These are phyloP conservation scores for Chymomyza costata DNA, from an alignment of 1,140 invertebrate genomes.

Conservation along the genomic window DNA sequence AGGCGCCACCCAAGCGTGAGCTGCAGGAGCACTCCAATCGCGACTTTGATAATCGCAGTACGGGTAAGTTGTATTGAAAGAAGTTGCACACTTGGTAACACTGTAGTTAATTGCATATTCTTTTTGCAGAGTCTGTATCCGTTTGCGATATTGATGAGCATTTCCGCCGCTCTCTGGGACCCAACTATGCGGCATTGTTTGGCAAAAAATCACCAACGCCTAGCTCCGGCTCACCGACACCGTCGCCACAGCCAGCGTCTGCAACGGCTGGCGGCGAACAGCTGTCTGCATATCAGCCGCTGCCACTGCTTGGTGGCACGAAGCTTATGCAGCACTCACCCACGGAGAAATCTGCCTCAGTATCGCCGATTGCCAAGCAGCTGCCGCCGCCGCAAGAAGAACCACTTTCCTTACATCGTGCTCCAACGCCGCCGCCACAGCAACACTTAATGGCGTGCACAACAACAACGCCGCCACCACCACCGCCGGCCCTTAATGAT, in stretches of 20 bases:
- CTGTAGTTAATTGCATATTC: not conserved
- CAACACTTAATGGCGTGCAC: constrained; percentile 11
- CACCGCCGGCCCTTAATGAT: constrained; percentile 31
- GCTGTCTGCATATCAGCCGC: too few species aligned
- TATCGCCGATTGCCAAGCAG: constrained; percentile 48
- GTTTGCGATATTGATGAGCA: constrained; percentile 96
- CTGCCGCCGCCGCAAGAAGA: constrained; percentile 58
- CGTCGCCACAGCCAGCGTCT: constrained; percentile 66
- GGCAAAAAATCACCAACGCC: constrained; percentile 78
- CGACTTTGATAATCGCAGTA: constrained; percentile 54
- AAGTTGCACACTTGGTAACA: not conserved
- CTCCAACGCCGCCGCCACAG: constrained; percentile 43
- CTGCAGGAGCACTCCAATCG: constrained; percentile 43
- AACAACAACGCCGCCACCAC: constrained; percentile 10
- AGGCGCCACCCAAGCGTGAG: constrained; percentile 73
- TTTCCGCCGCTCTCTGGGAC: constrained; percentile 93
- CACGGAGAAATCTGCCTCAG: constrained; percentile 72
- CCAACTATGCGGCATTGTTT: constrained; percentile 89
- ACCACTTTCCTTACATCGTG: constrained; percentile 36
- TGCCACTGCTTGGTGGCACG: constrained; percentile 50
- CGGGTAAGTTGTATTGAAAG: constrained; percentile 37
- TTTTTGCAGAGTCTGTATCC: constrained; percentile 79
- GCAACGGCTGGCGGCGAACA: constrained; percentile 37
- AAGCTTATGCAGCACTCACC: constrained; percentile 48
- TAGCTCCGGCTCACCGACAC: constrained; percentile 49